phyloP scores from a whole-genome alignment of 2,797 vertebrate genomes.

The Lepus oiostolus region DNA sequence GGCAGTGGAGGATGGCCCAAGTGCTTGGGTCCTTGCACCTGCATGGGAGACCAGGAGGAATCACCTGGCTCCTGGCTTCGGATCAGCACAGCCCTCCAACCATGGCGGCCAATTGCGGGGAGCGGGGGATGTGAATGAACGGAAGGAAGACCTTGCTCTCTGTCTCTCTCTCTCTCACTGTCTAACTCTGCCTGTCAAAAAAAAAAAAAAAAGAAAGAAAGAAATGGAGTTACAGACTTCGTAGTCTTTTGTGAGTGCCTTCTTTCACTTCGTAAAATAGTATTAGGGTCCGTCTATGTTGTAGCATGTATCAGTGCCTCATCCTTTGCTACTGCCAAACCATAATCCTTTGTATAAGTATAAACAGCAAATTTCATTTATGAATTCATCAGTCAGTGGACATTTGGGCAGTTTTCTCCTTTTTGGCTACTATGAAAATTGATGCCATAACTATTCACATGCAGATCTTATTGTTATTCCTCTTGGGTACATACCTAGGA shows the following conservation, averaged over 20 bases:
- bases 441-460: not conserved
- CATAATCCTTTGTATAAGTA: not conserved
- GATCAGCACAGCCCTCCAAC: no score
- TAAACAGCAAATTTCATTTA: not conserved
- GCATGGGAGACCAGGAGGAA: no score
- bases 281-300: not conserved
- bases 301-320: not conserved
- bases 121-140: no score
- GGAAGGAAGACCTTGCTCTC: no score
- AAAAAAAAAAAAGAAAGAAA: no score
- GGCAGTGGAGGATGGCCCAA: no score
- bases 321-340: not conserved
- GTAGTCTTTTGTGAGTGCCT: not conserved
- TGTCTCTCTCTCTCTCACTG: no score
- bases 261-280: not conserved
- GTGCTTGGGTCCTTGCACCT: no score
- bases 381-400: not conserved
- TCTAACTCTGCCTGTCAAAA: no score
- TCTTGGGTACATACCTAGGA: not conserved
- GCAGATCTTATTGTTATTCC: not conserved
- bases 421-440: not conserved
- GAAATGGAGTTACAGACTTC: not conserved
- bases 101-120: no score
- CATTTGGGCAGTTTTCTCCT: not conserved
- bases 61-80: no score